phyloP scores from a whole-genome alignment of 2,888 invertebrate species.

The Brachypalpus laphriformis region DNA sequence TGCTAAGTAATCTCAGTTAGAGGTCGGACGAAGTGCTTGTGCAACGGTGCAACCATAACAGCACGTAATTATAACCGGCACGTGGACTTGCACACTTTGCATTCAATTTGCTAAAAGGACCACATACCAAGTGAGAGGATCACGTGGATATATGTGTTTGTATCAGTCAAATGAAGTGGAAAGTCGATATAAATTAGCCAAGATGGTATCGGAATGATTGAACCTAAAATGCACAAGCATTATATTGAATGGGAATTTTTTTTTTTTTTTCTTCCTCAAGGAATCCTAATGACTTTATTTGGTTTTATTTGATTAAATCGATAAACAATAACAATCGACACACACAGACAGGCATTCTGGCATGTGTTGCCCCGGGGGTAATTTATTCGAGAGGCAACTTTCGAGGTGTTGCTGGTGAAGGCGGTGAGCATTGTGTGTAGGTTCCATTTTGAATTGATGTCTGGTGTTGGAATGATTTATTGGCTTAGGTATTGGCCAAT shows the following conservation, averaged over 20 bases:
- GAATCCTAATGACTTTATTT: constrained; percentile 11
- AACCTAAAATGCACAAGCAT: background rate
- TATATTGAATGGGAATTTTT: background rate
- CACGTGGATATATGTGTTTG: constrained; percentile 22
- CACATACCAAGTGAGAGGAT: background rate
- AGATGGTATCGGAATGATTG: constrained; percentile 7
- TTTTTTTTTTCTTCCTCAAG: background rate
- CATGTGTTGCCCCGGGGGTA: constrained; percentile 15
- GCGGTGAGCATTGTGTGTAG: background rate
- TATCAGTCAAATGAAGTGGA: background rate
- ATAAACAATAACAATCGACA: constrained; percentile 9
- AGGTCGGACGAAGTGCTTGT: background rate
- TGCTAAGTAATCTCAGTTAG: background rate
- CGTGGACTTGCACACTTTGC: constrained; percentile 61
- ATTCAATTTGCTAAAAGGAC: constrained; percentile 25
- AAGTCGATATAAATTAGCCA: constrained; percentile 16
- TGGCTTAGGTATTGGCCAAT: background rate
- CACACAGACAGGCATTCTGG: background rate
- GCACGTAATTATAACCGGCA: constrained; percentile 48
- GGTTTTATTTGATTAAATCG: constrained; percentile 35
- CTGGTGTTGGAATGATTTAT: constrained; percentile 47
- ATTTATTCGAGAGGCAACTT: constrained; percentile 23
- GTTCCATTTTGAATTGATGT: constrained; percentile 15
- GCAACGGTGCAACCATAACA: constrained; percentile 18
- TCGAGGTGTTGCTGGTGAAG: background rate